Evolutionary conservation across 2,113 vertebrate genomes (phyloP).

Genomic region (Chaetodon auriga): DNA sequence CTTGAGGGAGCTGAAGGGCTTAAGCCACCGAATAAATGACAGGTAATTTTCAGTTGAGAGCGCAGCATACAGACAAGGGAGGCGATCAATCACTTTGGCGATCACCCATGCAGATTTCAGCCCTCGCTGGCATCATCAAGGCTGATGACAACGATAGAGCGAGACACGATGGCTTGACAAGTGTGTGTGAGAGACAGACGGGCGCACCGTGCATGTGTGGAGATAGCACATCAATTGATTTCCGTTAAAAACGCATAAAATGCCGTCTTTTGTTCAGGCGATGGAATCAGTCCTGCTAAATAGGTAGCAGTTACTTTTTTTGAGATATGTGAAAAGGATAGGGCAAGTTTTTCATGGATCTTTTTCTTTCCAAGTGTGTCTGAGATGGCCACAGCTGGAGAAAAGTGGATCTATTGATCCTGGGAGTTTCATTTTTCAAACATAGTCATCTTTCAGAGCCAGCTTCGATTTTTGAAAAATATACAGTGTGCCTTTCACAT

Average conservation of each 20-base stretch:
- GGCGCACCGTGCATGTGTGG: conserved; percentile 9
- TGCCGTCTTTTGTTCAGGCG: conserved; percentile 52
- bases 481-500: conserved; percentile 58
- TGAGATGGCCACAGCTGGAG: conserved; percentile 70
- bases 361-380: conserved; percentile 39
- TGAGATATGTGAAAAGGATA: conserved; percentile 36
- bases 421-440: conserved; percentile 73
- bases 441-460: conserved; percentile 61
- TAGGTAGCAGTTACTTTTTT: conserved; percentile 48
- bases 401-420: conserved; percentile 76
- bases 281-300: conserved; percentile 48
- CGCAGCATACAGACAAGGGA: conserved; percentile 64
- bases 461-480: conserved; percentile 73
- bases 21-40: conserved; percentile 87
- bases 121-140: conserved; percentile 64
- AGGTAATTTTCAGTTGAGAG: conserved; percentile 86
- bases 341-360: conserved; percentile 66
- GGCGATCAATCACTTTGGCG: conserved; percentile 87
- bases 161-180: conserved; percentile 66
- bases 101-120: conserved; percentile 84
- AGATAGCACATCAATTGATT: conserved; percentile 52
- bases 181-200: conserved; percentile 25
- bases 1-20: conserved; percentile 79
- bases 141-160: conserved; percentile 56
- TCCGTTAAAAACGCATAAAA: conserved; percentile 34